These are phyloP conservation scores for Clamator glandarius DNA, from an alignment of 2,797 vertebrate species.

Conservation along the genomic window DNA sequence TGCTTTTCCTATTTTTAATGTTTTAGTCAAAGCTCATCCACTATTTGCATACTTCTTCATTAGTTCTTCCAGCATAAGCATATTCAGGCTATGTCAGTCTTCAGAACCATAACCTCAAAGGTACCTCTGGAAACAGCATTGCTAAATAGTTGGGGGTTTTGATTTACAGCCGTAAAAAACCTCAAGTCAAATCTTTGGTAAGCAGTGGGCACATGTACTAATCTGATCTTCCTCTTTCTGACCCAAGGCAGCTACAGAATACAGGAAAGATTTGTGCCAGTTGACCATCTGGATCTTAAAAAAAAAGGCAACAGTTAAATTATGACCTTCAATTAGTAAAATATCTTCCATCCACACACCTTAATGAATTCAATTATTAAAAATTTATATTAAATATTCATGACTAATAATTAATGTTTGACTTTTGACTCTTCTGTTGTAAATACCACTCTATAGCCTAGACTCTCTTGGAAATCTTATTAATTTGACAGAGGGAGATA, in stretches of 20 bases:
- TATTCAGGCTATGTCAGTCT: background rate
- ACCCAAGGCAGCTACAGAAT: background rate
- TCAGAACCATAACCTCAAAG: background rate
- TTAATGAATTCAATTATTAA: background rate
- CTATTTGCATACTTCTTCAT: background rate
- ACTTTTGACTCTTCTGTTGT: background rate
- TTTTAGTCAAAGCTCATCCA: background rate
- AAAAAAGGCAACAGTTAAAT: background rate
- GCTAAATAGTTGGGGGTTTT: background rate
- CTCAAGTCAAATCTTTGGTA: background rate
- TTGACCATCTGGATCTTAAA: background rate
- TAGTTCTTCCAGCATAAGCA: background rate
- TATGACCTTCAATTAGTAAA: background rate
- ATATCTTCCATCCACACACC: background rate
- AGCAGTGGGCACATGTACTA: accelerated
- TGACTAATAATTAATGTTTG: background rate
- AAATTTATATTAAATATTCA: background rate
- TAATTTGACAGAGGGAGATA: background rate
- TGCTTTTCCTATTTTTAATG: background rate
- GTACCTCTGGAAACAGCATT: background rate
- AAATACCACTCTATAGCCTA: background rate
- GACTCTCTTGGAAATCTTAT: background rate
- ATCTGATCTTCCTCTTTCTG: background rate
- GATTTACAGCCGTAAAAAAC: background rate
- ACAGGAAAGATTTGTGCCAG: background rate